Conservation (phyloP, 2,797 vertebrate genomes). For the Macrochelys suwanniensis region DNA sequence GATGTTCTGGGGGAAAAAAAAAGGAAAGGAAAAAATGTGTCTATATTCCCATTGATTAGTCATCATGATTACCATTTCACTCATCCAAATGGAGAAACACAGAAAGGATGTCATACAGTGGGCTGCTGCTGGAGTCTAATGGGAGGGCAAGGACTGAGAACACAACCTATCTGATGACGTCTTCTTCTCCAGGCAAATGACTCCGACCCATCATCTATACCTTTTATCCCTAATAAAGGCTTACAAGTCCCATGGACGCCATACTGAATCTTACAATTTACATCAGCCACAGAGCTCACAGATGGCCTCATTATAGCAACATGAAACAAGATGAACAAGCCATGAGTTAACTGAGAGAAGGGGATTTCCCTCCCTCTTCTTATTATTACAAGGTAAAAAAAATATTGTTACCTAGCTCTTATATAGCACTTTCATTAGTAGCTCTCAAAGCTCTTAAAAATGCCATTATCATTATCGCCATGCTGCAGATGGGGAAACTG, state of each 20-base stretch:
- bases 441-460: not conserved
- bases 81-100: not conserved
- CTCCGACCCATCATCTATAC: not conserved
- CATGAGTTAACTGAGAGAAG: not conserved
- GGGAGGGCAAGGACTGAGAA: not conserved
- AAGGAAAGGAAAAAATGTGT: not conserved
- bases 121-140: not conserved
- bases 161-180: not conserved
- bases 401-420: not conserved
- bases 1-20: slow-evolving; percentile 47
- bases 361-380: not conserved
- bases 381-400: not conserved
- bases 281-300: not conserved
- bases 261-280: not conserved
- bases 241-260: not conserved
- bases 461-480: no score
- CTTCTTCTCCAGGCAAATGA: not conserved
- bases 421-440: not conserved
- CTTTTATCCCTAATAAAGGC: not conserved
- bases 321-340: not conserved
- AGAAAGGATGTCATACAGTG: accelerated
- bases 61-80: not conserved
- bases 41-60: not conserved
- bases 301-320: not conserved
- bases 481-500: not conserved